Conservation (phyloP, 2,888 invertebrate genomes). For the Dryocosmus kuriphilus region DNA sequence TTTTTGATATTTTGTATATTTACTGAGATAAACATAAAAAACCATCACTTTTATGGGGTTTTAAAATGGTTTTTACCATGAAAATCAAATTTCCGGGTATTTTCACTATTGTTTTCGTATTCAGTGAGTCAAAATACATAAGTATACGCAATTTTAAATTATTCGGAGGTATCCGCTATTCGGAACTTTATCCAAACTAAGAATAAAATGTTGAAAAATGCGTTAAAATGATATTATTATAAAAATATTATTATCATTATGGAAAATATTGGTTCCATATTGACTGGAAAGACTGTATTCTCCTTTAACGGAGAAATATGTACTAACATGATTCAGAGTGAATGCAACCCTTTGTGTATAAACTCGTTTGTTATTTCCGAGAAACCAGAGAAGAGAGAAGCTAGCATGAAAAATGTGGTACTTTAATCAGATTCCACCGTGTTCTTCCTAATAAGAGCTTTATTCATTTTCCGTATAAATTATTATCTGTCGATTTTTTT, state of each 20-base stretch:
- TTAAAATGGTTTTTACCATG: no score
- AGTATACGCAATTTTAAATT: no score
- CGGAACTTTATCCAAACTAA: no score
- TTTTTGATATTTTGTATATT: no score
- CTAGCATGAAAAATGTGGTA: conserved; percentile 18
- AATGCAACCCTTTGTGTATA: neutral
- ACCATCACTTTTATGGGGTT: no score
- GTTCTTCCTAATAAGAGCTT: conserved; percentile 28
- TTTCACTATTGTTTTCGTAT: no score
- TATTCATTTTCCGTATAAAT: conserved; percentile 14
- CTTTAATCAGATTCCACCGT: conserved; percentile 20
- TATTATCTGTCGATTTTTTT: neutral
- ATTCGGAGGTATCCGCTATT: no score
- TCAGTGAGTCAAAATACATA: no score
- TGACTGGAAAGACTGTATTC: neutral
- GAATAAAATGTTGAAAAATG: no score
- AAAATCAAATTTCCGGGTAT: no score
- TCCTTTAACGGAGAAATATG: neutral
- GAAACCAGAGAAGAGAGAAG: conserved; percentile 24
- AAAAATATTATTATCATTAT: neutral
- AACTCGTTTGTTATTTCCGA: conserved; percentile 22
- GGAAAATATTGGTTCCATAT: neutral
- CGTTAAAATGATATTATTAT: no score
- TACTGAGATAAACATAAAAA: no score
- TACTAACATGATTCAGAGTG: neutral